Percentiles rank a stretch among this genome's conserved stretches.
phyloP scores from a whole-genome alignment of 2,113 vertebrate genomes.

The Chaenocephalus aceratus region DNA sequence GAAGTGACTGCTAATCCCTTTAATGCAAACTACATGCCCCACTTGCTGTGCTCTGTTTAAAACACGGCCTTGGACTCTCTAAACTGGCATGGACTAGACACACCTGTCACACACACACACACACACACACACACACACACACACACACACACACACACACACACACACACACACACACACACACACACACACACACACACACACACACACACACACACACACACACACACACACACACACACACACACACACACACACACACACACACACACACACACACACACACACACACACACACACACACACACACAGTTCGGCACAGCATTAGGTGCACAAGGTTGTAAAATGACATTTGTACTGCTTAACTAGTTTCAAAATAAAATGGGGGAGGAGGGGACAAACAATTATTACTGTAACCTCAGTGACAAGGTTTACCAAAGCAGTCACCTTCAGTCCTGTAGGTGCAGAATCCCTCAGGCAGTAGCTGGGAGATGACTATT shows the following conservation, averaged over 20 bases:
- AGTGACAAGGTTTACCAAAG: slow-evolving; percentile 57
- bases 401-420: slow-evolving; percentile 39
- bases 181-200: too few species aligned
- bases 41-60: slow-evolving; percentile 84
- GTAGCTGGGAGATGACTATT: slow-evolving; percentile 56
- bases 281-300: slow-evolving; percentile 2
- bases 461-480: slow-evolving; percentile 57
- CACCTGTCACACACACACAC: slow-evolving; percentile 86
- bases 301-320: slow-evolving; percentile 9
- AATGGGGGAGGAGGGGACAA: not conserved
- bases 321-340: not conserved
- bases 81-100: slow-evolving; percentile 82
- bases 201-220: slow-evolving; percentile 29
- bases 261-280: slow-evolving; percentile 37
- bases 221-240: too few species aligned
- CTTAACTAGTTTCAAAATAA: slow-evolving; percentile 17
- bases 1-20: slow-evolving; percentile 88
- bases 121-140: too few species aligned
- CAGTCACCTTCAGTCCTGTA: slow-evolving; percentile 74
- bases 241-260: too few species aligned
- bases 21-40: slow-evolving; percentile 88
- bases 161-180: too few species aligned
- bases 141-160: too few species aligned
- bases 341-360: slow-evolving; percentile 7
- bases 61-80: slow-evolving; percentile 82